Base-by-base conservation (phyloP, 1,140 invertebrate genomes). In the Phenacoccus solenopsis region DNA sequence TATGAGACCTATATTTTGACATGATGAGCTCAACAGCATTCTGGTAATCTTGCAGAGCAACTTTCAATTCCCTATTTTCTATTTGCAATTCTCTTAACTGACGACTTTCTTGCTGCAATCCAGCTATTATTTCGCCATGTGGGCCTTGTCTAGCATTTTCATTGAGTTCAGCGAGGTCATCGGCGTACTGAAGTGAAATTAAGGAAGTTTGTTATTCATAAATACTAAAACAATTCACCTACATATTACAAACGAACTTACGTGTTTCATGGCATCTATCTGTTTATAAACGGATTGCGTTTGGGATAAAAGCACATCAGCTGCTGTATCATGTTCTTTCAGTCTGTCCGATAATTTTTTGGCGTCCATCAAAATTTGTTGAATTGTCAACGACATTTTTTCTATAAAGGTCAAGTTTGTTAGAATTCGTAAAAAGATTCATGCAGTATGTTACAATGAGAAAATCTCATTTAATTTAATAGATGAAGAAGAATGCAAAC, bases 1-100 rank as follows among this genome's bases (percentile, higher is more conserved):
- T 90, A 77, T 98, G 95, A 78, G 96, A 88, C 71, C 96, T 83
- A 79, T 98, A 98, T 81, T 98, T 98, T 69, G 89, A 89, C 96
- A 98, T 98, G 74, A 98, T 96, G 69, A 96, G 82, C 78, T 98
- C 94, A 73, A 98, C 81, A 32, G 93, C 91, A 72, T 88, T 89
- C 77, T 97, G 93, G 79, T 98, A 92, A 76, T 98, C 95, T 78
- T 98, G 94, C 28, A 98, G 81, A 28, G 92, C 89, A 64, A 88
- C 85, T 75, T 89, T 83, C 0, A 98, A 81, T 77, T 97, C 93
- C 56, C 88, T 84, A 80, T 98, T 98, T 79, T 98, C 95, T 72
- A 67, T 61, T 75, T 96, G 90, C 30, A 98, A 86, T 78, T 96
- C 91, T 73, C 90, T 84, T 74, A 97, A 88, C 75, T 95, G 88